Conservation (phyloP, 2,797 vertebrate species). For the Sorex maritimensis region DNA sequence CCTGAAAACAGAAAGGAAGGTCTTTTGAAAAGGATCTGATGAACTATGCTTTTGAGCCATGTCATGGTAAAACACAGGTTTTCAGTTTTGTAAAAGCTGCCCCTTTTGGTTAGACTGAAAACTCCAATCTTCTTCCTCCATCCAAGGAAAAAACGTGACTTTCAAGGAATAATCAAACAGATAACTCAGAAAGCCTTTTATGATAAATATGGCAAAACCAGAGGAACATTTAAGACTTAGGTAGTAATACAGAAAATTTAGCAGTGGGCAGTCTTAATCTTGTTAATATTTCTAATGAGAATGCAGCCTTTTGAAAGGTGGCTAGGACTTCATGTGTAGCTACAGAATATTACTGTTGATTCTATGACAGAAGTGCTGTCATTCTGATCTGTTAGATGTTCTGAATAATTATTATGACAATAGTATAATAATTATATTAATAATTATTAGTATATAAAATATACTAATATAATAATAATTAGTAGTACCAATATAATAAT, state of each 20-base stretch:
- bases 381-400: neutral
- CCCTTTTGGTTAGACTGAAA: conserved; percentile 24
- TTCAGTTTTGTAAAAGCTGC: conserved; percentile 41
- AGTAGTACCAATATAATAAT: too few relatives aligned
- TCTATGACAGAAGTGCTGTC: neutral
- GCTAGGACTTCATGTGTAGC: neutral
- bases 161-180: conserved; percentile 70
- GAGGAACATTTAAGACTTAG: conserved; percentile 32
- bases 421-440: too few relatives aligned
- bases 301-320: neutral
- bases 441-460: too few relatives aligned
- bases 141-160: conserved; percentile 50
- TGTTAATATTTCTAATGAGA: conserved; percentile 54
- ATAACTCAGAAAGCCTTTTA: conserved; percentile 58
- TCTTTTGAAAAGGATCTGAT: neutral
- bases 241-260: neutral
- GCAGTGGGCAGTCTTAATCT: neutral
- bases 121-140: conserved; percentile 11
- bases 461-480: too few relatives aligned
- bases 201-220: neutral
- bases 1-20: neutral
- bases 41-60: neutral
- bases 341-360: neutral
- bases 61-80: neutral
- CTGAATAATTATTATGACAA: neutral